phyloP scores from a whole-genome alignment of 2,113 vertebrate genomes.

The Ochotona curzoniae region DNA sequence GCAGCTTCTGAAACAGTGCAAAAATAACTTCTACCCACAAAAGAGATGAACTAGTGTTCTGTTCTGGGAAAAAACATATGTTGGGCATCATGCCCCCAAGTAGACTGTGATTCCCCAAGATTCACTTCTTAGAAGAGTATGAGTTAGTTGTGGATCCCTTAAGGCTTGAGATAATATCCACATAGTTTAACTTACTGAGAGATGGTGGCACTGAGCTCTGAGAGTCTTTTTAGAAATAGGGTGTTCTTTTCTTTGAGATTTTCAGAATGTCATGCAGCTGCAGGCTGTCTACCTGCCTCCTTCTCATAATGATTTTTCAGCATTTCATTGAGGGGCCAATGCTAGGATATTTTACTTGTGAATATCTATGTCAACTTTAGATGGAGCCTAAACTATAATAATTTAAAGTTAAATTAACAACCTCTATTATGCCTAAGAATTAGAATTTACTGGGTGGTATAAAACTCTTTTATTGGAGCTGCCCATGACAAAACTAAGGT shows the following conservation, averaged over 20 bases:
- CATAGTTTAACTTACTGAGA: neutral
- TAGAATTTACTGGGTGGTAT: neutral
- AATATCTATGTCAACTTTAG: neutral
- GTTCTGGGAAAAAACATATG: neutral
- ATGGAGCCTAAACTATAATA: neutral
- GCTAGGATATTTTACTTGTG: neutral
- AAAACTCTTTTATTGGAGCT: neutral
- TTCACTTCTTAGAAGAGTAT: neutral
- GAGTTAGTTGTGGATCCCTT: neutral
- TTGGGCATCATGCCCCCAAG: neutral
- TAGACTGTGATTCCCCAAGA: neutral
- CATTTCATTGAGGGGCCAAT: fast-evolving
- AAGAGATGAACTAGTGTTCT: neutral
- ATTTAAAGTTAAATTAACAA: neutral
- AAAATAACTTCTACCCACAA: neutral
- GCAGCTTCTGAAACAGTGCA: neutral
- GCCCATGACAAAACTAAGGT: neutral
- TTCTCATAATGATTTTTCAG: neutral
- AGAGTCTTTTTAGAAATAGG: neutral
- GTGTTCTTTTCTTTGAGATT: neutral
- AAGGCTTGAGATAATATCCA: neutral
- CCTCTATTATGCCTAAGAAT: fast-evolving
- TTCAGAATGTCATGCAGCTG: neutral
- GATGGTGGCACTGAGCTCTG: neutral
- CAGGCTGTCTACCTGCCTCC: neutral